phyloP scores from a whole-genome alignment of 2,797 vertebrate species.

The Artibeus jamaicensis region DNA sequence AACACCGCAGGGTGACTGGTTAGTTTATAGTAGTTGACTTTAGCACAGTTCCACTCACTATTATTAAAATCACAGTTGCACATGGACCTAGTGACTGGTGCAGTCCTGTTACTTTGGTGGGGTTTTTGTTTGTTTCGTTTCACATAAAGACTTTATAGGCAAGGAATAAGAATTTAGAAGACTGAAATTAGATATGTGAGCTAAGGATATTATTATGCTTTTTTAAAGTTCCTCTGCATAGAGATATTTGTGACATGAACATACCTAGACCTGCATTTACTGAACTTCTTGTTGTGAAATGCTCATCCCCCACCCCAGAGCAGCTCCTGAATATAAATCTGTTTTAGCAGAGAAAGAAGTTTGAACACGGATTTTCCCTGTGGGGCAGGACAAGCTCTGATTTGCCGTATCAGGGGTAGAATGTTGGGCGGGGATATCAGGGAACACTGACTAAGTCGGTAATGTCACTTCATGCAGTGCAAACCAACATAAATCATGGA shows the following conservation, averaged over 20 bases:
- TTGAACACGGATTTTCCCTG: conserved; percentile 69
- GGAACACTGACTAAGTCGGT: not conserved
- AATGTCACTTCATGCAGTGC: not conserved
- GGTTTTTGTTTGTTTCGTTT: not conserved
- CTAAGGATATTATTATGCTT: not conserved
- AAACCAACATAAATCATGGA: not conserved
- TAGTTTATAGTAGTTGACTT: not conserved
- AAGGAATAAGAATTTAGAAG: not conserved
- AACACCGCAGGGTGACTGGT: not conserved
- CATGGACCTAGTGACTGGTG: not conserved
- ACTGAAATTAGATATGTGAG: not conserved
- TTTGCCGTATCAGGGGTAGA: conserved; percentile 67
- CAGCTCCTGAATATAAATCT: conserved; percentile 35
- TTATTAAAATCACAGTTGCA: not conserved
- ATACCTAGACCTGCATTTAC: not conserved
- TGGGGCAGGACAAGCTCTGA: conserved; percentile 75
- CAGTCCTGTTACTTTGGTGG: not conserved
- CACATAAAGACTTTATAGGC: not conserved
- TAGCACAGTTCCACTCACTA: not conserved
- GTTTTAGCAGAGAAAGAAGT: conserved; percentile 52
- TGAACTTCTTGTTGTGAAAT: conserved; percentile 7
- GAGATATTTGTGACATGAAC: not conserved
- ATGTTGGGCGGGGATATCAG: conserved; percentile 72
- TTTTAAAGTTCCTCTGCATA: not conserved
- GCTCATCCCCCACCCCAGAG: not conserved